A percentile compares a stretch with the other conserved stretches of the same genome.
Evolutionary conservation across 2,888 invertebrate genomes (phyloP).

Genomic region (Anthophora plumipes): DNA sequence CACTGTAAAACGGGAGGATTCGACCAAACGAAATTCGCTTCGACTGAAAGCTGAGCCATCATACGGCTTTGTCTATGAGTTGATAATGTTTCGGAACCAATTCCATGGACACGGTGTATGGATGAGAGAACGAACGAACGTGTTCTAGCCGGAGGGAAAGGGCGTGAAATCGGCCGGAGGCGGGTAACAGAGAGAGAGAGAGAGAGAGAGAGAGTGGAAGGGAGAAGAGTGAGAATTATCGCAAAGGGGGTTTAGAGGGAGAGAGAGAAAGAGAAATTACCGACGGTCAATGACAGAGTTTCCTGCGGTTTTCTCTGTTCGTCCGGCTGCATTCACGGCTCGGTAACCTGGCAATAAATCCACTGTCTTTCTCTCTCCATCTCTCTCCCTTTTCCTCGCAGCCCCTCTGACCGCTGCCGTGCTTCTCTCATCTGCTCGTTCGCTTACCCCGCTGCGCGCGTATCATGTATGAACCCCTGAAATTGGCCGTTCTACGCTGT

Average conservation of each 20-base stretch:
- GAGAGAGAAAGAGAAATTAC: slow-evolving; percentile 69
- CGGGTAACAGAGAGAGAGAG: slow-evolving; percentile 11
- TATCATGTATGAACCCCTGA: slow-evolving; percentile 43
- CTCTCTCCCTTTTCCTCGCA: background rate
- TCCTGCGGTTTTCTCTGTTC: slow-evolving; percentile 77
- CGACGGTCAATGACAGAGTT: slow-evolving; percentile 75
- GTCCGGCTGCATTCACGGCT: slow-evolving; percentile 73
- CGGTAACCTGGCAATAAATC: slow-evolving; percentile 77
- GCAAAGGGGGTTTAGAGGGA: slow-evolving; percentile 22
- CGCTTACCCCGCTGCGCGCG: slow-evolving; percentile 47
- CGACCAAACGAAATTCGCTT: slow-evolving; percentile 59
- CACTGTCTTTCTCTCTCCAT: slow-evolving; percentile 55
- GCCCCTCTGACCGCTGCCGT: slow-evolving; percentile 26
- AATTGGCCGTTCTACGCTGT: slow-evolving; percentile 68
- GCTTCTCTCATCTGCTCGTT: slow-evolving; percentile 50
- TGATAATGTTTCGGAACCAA: slow-evolving; percentile 66
- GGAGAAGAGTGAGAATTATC: slow-evolving; percentile 15
- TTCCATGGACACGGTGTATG: slow-evolving; percentile 24
- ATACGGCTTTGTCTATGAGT: slow-evolving; percentile 65
- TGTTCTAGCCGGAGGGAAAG: slow-evolving; percentile 4
- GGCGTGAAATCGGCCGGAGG: slow-evolving; percentile 18
- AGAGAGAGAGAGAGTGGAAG: slow-evolving; percentile 32
- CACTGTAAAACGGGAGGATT: slow-evolving; percentile 18
- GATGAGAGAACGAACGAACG: slow-evolving; percentile 16
- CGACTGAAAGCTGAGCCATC: slow-evolving; percentile 60